Base-by-base conservation (phyloP, 2,888 invertebrate genomes). In the Thymelicus acteon region DNA sequence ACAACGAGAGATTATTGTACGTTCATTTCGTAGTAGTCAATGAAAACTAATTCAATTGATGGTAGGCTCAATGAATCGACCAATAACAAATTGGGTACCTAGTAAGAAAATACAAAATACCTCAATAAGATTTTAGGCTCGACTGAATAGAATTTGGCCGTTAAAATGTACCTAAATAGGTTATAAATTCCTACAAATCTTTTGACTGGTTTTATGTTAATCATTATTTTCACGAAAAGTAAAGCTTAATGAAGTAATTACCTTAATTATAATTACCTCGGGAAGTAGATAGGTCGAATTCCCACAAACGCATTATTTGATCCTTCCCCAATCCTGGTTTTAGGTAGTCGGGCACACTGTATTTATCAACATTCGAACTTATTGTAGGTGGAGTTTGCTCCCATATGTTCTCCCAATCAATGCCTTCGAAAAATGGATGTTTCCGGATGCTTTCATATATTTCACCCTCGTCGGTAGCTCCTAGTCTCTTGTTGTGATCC, bases 271-370 rank as follows among this genome's bases (percentile, higher is more conserved):
- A 79, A 72, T 82, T 83, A 90, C 91, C 90, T 88, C 87, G 88
- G 64, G 90, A 87, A 57, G 93, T 92, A 73, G 94, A 95, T 73
- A 97, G 90, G 76, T 96, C 96, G 73, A 96, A 92, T 74, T 97
- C 97, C 80, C 97, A 95, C 68, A 98, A 94, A 67, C 97, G 95
- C 40, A 97, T 96, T 49, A 97, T 94, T 85, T 97, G 97, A 74
- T 96, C 95, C 81, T 97, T 97, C 83, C 97, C 97, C 71, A 99
- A 92, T 10, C 98, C 98, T 1, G 98, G 98, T 89, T 98, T 97
- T 67, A 98, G 93, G 84, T 97, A 95, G 76, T 97, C 97, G 24
- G 97, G 96, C 68, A 97, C 94, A 73, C 95, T 94, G 82, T 96
- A 96, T 77, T 96, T 95, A 76, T 97, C 97, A 79, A 98, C 92